Base-by-base conservation (phyloP, 2,888 invertebrate genomes). In the Ichneumoninae sp. region DNA sequence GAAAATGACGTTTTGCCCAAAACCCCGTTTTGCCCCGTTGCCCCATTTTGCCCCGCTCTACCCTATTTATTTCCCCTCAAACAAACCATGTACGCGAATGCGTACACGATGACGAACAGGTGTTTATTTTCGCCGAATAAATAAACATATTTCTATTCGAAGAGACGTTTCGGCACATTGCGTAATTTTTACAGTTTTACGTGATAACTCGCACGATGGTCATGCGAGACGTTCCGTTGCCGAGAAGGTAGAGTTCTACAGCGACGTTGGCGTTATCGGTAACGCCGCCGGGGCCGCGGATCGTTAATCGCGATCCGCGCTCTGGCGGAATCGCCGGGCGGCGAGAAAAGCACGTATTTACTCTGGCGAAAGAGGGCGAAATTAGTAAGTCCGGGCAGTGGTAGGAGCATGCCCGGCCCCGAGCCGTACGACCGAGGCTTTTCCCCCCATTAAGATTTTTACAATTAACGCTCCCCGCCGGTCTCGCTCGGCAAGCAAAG, bases 391-490 rank as follows among this genome's bases (percentile, higher is more conserved):
- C 60, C 30, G 0, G 22, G 26, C 40, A 57, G 26, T 13, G 30
- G n/a, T n/a, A 30, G 26, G 16, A 60, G 16, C 44, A 8, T 47
- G 26, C 60, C 44, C 19, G 10, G 60, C 60, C 44, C 16, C 30
- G 44, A 40, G 22, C 71, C 19, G 10, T 50, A n/a, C 16, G 19
- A 36, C 30, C 57, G 40, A 72, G n/a, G 26, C 26, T n/a, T 22
- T 8, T 10, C 40, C 19, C 33, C 30, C 62, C 52, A 62, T 74
- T 52, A 69, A 80, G 75, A 68, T 80, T 76, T 76, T 83, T 72
- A 80, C 71, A 80, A 80, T 83, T 76, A 83, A 76, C 70, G 70
- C 70, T 79, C 13, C 70, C 22, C 70, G 70, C 47, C 52, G 70
- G 62, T 26, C 33, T 30, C 30, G 30, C 62, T 5, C 60, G 19